Conservation (phyloP, 2,888 invertebrate species). For the Eristalinus aeneus region DNA sequence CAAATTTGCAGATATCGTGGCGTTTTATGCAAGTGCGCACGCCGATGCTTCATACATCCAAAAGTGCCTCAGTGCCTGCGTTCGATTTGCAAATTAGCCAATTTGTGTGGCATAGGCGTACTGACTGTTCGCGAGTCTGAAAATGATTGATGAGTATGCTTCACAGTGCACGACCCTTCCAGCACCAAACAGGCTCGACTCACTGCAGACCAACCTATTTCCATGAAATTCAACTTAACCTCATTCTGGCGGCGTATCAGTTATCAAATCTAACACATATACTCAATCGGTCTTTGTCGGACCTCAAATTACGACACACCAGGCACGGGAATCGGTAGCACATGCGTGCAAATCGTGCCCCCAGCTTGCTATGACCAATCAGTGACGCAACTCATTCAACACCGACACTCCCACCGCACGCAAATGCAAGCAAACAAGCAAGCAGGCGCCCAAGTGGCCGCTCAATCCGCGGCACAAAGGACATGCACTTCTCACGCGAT, state of each 20-base stretch:
- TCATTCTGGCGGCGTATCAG: not conserved
- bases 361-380: not conserved
- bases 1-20: constrained; percentile 38
- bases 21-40: constrained; percentile 1
- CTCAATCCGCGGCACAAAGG: constrained; percentile 4
- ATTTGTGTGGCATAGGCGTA: not conserved
- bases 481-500: constrained; percentile 39
- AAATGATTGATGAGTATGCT: too few species aligned
- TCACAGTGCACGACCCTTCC: not conserved
- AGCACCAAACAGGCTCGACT: not conserved
- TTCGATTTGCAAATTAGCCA: constrained; percentile 4
- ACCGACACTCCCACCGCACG: constrained; percentile 16
- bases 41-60: not conserved
- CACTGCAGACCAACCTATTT: not conserved
- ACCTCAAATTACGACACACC: not conserved
- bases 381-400: constrained; percentile 16
- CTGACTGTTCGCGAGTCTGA: not conserved
- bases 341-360: constrained; percentile 13
- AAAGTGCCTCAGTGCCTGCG: not conserved
- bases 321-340: not conserved
- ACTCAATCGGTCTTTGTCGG: not conserved
- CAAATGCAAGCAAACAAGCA: not conserved
- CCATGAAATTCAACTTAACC: not conserved
- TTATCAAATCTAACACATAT: not conserved
- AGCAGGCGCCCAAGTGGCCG: constrained; percentile 1